Percentiles rank a stretch among this genome's conserved stretches.
Evolutionary conservation across 2,113 vertebrate genomes (phyloP).

Genomic region (Cinclus mexicanus): DNA sequence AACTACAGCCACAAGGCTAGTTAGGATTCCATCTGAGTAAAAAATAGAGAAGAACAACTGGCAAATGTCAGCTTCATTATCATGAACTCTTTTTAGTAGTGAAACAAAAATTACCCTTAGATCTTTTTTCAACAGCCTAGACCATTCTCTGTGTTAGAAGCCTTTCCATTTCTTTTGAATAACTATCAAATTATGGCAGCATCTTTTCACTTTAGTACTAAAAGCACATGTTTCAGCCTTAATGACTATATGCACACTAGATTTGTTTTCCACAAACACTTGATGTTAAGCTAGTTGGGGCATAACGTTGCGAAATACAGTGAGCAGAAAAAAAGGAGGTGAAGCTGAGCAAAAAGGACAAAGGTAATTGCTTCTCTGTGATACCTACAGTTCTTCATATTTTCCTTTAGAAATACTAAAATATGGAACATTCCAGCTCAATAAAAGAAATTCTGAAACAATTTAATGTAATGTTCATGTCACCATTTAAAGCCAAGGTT

Average conservation of each 20-base stretch:
- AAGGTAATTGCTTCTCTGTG: not conserved
- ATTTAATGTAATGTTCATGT: not conserved
- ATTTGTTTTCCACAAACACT: constrained; percentile 3
- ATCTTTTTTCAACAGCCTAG: not conserved
- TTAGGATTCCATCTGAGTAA: constrained; percentile 60
- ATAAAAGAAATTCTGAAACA: not conserved
- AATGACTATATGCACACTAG: not conserved
- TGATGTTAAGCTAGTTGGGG: not conserved
- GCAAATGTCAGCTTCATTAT: constrained; percentile 63
- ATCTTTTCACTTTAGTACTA: not conserved
- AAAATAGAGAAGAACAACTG: constrained; percentile 70
- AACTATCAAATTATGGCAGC: not conserved
- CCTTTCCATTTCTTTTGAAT: not conserved
- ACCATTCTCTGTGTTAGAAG: not conserved
- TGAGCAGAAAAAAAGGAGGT: not conserved
- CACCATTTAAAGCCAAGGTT: not conserved
- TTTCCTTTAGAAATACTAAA: not conserved
- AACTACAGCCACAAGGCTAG: constrained; percentile 6
- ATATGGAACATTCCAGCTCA: not conserved
- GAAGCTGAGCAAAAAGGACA: not conserved
- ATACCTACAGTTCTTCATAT: not conserved
- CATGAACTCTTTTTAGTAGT: constrained; percentile 24
- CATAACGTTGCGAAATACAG: not conserved
- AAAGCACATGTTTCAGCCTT: not conserved
- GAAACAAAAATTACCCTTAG: constrained; percentile 33